Conservation (phyloP, 2,888 invertebrate species). For the Teleogryllus oceanicus region DNA sequence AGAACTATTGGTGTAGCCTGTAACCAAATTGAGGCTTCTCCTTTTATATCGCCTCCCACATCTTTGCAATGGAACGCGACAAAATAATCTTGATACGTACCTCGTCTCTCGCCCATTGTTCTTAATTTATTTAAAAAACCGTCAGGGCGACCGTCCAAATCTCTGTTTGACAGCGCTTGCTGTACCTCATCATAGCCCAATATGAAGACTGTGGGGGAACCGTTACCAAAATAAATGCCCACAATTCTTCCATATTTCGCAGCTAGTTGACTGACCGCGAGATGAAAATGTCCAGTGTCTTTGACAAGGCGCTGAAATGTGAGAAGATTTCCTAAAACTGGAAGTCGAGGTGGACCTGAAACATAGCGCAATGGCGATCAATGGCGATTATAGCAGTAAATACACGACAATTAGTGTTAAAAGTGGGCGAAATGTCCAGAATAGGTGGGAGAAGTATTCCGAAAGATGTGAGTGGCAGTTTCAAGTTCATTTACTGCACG, state of each 20-base stretch:
- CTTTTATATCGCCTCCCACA: no score
- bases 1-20: not conserved
- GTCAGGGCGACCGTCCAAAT: constrained; percentile 63
- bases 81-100: constrained; percentile 42
- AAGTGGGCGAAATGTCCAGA: no score
- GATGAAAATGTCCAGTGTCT: not conserved
- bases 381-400: no score
- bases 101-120: constrained; percentile 59
- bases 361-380: no score
- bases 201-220: constrained; percentile 55
- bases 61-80: no score
- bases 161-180: constrained; percentile 55
- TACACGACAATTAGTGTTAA: no score
- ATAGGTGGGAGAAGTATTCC: no score
- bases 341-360: not conserved
- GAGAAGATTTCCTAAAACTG: not conserved
- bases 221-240: not conserved
- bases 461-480: no score
- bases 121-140: constrained; percentile 61
- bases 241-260: not conserved
- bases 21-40: no score
- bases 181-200: constrained; percentile 56
- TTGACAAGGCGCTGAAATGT: not conserved
- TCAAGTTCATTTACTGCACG: no score
- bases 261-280: not conserved